Evolutionary conservation across 2,113 vertebrate genomes (phyloP).

Genomic region (Cephalopterus ornatus): DNA sequence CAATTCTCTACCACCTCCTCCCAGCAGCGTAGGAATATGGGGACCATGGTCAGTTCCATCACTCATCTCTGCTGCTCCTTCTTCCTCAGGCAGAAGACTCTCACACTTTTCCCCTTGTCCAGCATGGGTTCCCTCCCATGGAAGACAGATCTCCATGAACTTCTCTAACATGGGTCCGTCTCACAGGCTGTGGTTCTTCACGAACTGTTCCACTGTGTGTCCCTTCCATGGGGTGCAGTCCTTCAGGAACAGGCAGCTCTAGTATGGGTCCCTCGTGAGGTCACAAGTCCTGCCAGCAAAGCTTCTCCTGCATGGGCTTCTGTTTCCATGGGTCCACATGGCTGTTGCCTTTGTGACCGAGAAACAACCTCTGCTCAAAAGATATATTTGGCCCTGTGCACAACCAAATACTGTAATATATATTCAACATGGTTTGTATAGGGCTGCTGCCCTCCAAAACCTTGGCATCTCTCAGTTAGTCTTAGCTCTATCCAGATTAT

Average conservation of each 20-base stretch:
- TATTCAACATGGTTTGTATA: fast-evolving
- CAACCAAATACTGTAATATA: no score
- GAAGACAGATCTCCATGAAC: not conserved
- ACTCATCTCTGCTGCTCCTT: not conserved
- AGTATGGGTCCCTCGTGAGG: not conserved
- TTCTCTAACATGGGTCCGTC: not conserved
- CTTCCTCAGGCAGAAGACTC: not conserved
- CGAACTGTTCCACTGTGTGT: not conserved
- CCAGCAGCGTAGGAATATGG: no score
- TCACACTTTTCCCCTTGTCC: not conserved
- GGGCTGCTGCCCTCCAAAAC: not conserved
- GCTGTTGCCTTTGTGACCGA: no score
- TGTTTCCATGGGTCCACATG: not conserved
- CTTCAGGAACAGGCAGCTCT: not conserved
- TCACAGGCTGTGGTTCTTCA: not conserved
- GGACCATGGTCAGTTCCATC: not conserved
- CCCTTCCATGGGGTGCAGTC: not conserved
- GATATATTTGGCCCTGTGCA: no score
- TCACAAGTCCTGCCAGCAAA: not conserved
- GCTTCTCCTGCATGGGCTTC: not conserved
- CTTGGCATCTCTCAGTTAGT: not conserved
- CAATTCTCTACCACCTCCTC: not conserved
- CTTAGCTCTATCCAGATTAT: not conserved
- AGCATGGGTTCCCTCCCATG: not conserved
- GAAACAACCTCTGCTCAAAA: no score